Evolutionary conservation across 2,113 vertebrate genomes (phyloP).

Genomic region (Grantiella picta): DNA sequence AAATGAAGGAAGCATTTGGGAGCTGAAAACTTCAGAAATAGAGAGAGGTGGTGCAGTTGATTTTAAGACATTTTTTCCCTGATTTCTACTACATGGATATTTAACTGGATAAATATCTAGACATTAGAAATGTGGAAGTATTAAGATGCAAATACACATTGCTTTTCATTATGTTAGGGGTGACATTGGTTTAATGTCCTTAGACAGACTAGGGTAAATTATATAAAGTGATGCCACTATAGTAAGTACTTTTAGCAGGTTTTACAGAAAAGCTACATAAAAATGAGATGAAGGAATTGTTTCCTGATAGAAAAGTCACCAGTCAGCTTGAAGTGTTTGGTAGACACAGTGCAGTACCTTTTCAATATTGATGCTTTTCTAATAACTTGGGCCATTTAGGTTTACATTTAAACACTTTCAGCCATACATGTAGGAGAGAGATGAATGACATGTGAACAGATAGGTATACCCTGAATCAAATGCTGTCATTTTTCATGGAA

Average conservation of each 20-base stretch:
- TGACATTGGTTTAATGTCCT: background rate
- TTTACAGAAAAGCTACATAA: background rate
- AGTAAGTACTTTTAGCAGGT: background rate
- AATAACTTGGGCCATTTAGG: background rate
- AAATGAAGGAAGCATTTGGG: background rate
- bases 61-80: background rate
- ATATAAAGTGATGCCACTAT: background rate
- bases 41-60: background rate
- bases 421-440: background rate
- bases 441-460: background rate
- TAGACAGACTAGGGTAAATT: background rate
- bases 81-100: background rate
- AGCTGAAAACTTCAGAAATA: background rate
- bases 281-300: background rate
- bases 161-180: background rate
- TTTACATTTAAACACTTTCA: background rate
- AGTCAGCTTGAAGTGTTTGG: background rate
- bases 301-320: background rate
- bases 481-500: background rate
- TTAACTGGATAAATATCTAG: background rate
- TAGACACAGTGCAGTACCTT: background rate
- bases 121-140: background rate
- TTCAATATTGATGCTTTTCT: background rate
- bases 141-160: background rate
- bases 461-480: background rate